Percentiles rank a stretch among this genome's conserved stretches.
These are phyloP conservation scores for Numenius phaeopus DNA, from an alignment of 2,797 vertebrate species.

Conservation along the genomic window DNA sequence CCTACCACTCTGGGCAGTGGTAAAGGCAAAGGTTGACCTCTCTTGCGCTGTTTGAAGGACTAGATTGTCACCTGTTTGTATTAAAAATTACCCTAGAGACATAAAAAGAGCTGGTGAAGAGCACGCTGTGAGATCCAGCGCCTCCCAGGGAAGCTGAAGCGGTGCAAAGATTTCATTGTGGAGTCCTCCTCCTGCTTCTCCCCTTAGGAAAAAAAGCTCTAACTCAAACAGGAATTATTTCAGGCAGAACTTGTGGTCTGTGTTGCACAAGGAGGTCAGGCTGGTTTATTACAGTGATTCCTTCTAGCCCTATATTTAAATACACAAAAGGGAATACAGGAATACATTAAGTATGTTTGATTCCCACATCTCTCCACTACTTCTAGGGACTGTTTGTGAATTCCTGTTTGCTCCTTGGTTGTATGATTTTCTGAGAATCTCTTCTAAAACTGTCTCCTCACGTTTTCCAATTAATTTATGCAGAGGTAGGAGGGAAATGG, in stretches of 20 bases:
- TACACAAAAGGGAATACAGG: background rate
- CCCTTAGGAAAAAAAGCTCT: background rate
- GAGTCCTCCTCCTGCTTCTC: background rate
- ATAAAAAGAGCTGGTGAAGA: background rate
- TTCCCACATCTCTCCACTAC: background rate
- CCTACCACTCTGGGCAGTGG: background rate
- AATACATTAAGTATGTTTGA: background rate
- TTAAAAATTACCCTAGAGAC: background rate
- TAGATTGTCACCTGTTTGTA: background rate
- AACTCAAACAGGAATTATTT: constrained; percentile 23
- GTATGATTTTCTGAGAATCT: background rate
- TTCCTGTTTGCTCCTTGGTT: background rate
- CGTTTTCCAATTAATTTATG: background rate
- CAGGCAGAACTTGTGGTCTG: background rate
- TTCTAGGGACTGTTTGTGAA: background rate
- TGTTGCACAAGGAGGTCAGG: background rate
- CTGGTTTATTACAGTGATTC: constrained; percentile 22
- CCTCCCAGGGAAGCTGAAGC: background rate
- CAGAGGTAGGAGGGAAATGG: background rate
- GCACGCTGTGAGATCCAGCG: background rate
- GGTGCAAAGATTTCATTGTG: background rate
- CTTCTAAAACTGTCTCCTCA: background rate
- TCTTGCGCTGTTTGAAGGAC: background rate
- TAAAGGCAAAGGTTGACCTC: background rate
- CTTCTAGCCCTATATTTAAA: constrained; percentile 24